Evolutionary conservation across 1,140 invertebrate species (phyloP).

Genomic region (Drosophila fuyamai): DNA sequence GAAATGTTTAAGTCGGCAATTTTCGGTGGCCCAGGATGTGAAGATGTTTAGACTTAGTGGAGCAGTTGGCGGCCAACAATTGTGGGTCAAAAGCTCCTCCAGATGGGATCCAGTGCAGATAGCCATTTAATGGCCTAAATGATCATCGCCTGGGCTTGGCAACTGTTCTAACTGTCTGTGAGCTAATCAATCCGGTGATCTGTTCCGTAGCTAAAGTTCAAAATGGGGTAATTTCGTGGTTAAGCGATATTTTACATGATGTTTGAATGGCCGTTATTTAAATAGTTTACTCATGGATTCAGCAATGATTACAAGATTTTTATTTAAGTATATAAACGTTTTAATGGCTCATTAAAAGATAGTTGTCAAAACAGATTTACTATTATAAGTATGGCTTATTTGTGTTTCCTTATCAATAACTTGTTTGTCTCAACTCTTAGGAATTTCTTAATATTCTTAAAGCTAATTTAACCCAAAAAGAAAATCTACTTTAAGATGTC

Average conservation of each 20-base stretch:
- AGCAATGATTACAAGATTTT: background rate
- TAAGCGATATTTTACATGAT: conserved; percentile 1
- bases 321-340: background rate
- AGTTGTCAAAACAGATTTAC: too few relatives aligned
- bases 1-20: conserved; percentile 58
- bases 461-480: background rate
- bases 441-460: background rate
- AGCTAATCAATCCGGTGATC: conserved; percentile 3
- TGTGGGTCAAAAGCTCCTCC: conserved; percentile 42
- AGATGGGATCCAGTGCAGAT: conserved; percentile 16
- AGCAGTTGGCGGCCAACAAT: conserved; percentile 32
- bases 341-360: background rate
- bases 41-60: conserved; percentile 18
- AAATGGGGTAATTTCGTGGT: conserved; percentile 21
- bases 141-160: conserved; percentile 28
- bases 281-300: background rate
- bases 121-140: conserved; percentile 30
- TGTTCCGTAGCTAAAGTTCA: conserved; percentile 3
- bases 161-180: conserved; percentile 41
- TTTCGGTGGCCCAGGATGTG: conserved; percentile 61
- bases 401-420: background rate
- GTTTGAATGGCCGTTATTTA: background rate
- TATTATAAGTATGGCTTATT: too few relatives aligned
- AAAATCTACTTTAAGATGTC: background rate
- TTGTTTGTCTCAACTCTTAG: too few relatives aligned